Conservation (phyloP, 2,797 vertebrate species). For the Liasis olivaceus region DNA sequence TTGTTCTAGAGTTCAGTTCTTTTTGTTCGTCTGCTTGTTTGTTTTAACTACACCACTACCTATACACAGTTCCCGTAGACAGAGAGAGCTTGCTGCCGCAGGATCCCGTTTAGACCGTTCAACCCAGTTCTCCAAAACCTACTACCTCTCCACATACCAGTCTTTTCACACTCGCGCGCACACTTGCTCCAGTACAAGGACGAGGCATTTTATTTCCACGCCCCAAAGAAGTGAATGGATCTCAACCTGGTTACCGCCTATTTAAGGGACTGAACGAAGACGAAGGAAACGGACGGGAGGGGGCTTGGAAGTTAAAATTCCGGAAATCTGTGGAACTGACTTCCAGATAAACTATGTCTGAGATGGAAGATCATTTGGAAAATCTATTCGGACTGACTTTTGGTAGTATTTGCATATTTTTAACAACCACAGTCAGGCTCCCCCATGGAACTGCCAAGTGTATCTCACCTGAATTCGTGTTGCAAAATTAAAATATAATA, state of each 20-base stretch:
- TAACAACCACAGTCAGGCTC: background rate
- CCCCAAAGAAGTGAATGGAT: background rate
- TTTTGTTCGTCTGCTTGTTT: background rate
- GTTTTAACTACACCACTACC: background rate
- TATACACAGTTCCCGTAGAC: background rate
- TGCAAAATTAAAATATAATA: background rate
- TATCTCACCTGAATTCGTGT: background rate
- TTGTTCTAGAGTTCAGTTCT: background rate
- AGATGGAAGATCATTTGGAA: background rate
- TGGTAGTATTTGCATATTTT: background rate
- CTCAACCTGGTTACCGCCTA: background rate
- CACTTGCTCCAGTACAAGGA: background rate
- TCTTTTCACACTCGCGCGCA: background rate
- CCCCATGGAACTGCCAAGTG: background rate
- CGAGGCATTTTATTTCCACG: background rate
- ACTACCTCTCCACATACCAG: rapidly evolving
- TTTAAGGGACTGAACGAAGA: background rate
- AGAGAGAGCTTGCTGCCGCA: background rate
- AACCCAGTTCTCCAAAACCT: background rate
- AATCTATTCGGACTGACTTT: background rate
- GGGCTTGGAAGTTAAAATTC: background rate
- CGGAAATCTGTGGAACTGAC: background rate
- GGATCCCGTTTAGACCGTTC: background rate
- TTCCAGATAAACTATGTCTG: background rate
- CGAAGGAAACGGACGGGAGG: background rate